phyloP scores from a whole-genome alignment of 2,113 vertebrate species.

The Tragelaphus buxtoni region DNA sequence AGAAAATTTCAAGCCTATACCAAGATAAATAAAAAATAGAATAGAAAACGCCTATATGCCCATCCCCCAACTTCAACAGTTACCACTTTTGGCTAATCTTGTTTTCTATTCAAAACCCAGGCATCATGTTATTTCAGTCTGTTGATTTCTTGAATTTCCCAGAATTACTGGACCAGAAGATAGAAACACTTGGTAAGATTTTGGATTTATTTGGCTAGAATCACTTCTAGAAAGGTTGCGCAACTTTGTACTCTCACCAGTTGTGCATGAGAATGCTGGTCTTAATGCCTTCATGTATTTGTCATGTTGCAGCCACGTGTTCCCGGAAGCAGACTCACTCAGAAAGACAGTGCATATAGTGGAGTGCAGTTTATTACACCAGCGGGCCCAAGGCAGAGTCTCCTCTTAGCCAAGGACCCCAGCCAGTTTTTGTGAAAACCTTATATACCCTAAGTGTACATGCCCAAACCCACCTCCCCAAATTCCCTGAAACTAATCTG shows the following conservation, averaged over 20 bases:
- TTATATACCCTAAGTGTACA: not conserved
- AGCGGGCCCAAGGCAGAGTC: not conserved
- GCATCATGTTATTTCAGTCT: not conserved
- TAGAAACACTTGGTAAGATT: not conserved
- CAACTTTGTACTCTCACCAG: not conserved
- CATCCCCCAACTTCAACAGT: not conserved
- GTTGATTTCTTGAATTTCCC: not conserved
- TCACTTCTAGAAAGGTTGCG: not conserved
- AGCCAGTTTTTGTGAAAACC: not conserved
- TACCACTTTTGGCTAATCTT: not conserved
- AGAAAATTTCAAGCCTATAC: not conserved
- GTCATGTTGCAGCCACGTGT: not conserved
- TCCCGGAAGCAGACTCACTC: not conserved
- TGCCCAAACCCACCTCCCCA: not conserved
- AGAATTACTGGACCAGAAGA: not conserved
- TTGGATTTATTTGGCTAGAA: slow-evolving; percentile 25
- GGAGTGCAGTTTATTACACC: not conserved
- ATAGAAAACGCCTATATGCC: not conserved
- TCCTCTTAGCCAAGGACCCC: not conserved
- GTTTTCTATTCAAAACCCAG: not conserved
- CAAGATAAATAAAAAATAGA: not conserved
- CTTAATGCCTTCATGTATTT: not conserved
- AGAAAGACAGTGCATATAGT: not conserved
- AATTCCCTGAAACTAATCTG: not conserved
- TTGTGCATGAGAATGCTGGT: not conserved